Percentiles rank a stretch among this genome's conserved stretches.
phyloP scores from a whole-genome alignment of 2,113 vertebrate species.

The Paralichthys olivaceus region DNA sequence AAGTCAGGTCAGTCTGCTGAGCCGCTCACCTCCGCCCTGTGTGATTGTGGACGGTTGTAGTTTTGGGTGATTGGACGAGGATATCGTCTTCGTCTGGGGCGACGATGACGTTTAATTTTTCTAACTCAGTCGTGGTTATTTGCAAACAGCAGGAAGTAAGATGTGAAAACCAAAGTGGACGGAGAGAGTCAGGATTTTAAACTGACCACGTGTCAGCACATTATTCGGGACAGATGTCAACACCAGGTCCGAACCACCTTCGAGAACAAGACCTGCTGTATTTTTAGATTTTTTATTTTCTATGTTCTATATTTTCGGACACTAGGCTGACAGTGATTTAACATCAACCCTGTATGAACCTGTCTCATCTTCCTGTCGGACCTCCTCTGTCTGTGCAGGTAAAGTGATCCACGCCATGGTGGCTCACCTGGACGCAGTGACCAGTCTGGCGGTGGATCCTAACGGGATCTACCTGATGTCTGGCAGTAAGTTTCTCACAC shows the following conservation, averaged over 20 bases:
- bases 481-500: conserved; percentile 90
- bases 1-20: conserved; percentile 89
- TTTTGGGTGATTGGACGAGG: too few species aligned
- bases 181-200: too few species aligned
- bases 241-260: background rate
- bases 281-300: too few species aligned
- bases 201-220: background rate
- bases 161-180: background rate
- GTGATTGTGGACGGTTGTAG: too few species aligned
- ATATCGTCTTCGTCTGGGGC: too few species aligned
- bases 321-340: too few species aligned
- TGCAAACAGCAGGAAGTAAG: too few species aligned
- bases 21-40: background rate
- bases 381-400: conserved; percentile 79
- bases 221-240: too few species aligned
- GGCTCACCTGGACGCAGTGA: conserved; percentile 98
- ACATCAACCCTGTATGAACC: too few species aligned
- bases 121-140: too few species aligned
- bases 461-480: conserved; percentile 99
- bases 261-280: background rate
- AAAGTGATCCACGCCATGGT: conserved; percentile 99
- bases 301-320: too few species aligned
- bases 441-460: conserved; percentile 97
- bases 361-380: background rate
- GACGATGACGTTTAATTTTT: too few species aligned